A percentile compares a stretch with the other conserved stretches of the same genome.
These are phyloP conservation scores for Melopsittacus undulatus DNA, from an alignment of 2,797 vertebrate genomes.

Conservation along the genomic window DNA sequence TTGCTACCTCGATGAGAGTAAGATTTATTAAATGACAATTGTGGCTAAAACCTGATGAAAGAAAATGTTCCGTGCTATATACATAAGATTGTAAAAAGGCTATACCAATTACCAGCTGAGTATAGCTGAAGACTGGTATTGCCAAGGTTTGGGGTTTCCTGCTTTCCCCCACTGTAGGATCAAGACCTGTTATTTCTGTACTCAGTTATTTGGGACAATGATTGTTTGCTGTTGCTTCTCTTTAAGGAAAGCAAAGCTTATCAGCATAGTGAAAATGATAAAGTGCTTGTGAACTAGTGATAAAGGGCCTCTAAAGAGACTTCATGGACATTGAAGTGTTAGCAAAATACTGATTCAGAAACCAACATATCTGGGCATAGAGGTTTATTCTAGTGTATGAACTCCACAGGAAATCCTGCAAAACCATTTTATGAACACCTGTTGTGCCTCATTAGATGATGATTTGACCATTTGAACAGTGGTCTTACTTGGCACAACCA, in stretches of 20 bases:
- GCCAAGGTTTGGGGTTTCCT: not conserved
- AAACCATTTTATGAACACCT: not conserved
- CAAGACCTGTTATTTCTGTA: not conserved
- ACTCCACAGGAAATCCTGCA: not conserved
- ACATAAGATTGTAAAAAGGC: not conserved
- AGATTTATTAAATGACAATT: not conserved
- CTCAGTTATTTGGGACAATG: not conserved
- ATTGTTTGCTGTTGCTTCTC: not conserved
- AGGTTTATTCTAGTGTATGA: not conserved
- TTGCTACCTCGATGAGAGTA: not conserved
- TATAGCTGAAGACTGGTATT: not conserved
- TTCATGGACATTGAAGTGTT: not conserved
- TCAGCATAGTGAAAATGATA: not conserved
- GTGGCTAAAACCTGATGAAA: not conserved
- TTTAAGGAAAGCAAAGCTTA: not conserved
- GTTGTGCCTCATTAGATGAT: not conserved
- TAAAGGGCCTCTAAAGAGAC: not conserved
- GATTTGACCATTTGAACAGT: not conserved
- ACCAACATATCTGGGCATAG: not conserved
- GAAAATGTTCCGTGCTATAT: not conserved
- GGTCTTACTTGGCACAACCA: not conserved
- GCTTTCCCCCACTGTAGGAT: not conserved
- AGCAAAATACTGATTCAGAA: not conserved
- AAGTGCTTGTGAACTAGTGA: not conserved
- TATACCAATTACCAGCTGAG: not conserved